These are phyloP conservation scores for Protosalanx chinensis DNA, from an alignment of 2,797 vertebrate genomes.

Conservation along the genomic window DNA sequence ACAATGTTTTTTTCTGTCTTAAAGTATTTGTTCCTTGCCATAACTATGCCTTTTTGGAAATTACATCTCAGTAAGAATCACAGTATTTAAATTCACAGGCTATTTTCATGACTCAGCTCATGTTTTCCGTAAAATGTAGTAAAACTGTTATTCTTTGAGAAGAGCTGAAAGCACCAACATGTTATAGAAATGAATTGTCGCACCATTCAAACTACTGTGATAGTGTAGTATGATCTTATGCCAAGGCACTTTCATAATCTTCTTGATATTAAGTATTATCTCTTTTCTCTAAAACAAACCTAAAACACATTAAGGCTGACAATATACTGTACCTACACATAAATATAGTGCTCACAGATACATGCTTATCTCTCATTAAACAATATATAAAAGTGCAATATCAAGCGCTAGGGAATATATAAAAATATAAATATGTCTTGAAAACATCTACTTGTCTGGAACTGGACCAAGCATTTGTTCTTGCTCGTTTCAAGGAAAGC, in stretches of 20 bases:
- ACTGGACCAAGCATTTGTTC: constrained; percentile 55
- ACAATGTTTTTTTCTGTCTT: no score
- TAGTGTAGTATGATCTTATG: constrained; percentile 58
- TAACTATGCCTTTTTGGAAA: no score
- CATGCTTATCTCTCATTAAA: constrained; percentile 64
- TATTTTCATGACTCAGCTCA: constrained; percentile 54
- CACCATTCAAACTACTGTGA: constrained; percentile 48
- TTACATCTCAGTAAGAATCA: constrained; percentile 44
- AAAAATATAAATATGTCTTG: constrained; percentile 69
- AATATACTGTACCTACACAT: constrained; percentile 66
- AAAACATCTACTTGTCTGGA: constrained; percentile 49
- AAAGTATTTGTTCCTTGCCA: constrained; percentile 26
- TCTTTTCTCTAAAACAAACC: constrained; percentile 61
- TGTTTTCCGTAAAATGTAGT: constrained; percentile 47
- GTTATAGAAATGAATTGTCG: constrained; percentile 41
- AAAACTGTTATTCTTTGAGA: constrained; percentile 59
- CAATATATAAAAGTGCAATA: constrained; percentile 75
- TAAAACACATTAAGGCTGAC: constrained; percentile 67
- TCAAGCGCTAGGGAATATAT: constrained; percentile 67
- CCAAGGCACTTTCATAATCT: constrained; percentile 71
- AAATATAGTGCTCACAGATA: constrained; percentile 67
- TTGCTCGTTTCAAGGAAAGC: constrained; percentile 55
- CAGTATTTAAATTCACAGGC: constrained; percentile 66
- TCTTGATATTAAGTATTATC: constrained; percentile 56
- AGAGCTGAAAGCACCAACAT: constrained; percentile 72